Base-by-base conservation (phyloP, 2,888 invertebrate genomes). In the Scaptomyza reducta region DNA sequence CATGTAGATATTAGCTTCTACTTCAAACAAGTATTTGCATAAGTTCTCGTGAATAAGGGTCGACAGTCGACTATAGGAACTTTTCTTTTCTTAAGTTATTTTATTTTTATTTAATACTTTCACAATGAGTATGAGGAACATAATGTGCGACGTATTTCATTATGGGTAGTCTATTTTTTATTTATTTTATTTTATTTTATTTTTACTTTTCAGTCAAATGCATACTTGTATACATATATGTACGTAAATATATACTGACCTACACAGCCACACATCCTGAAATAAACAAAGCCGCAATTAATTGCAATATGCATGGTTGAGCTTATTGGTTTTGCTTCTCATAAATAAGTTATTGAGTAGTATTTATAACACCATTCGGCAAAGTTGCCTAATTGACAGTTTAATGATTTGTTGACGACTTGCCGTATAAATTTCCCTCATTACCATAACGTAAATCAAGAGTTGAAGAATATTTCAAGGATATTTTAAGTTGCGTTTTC, bases 331-430 rank as follows among this genome's bases (percentile, higher is more conserved):
- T 62, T 51, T 54, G 51, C 10, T 53, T 53, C 60, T 61, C 63
- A 66, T 79, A 72, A 77, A 82, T 79, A 77, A 76, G 65, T 72
- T 60, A 79, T 67, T 65, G 64, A 53, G 59, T 56, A 47, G 58
- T 54, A 66, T 74, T 82, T 74, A 74, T 82, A 71, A 63, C 69
- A 71, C 64, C 74, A 67, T 66, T 56, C 53, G 74, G 62, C 64
- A 63, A 66, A 60, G 63, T 66, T 49, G 56, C 54, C 54, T 67
- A 82, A 77, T 70, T 82, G 79, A 68, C 79, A 71, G 69, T 59
- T 72, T 77, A 79, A 74, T 74, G 83, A 77, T 79, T 74, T 82
- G 74, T 72, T 82, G 67, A 72, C 77, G 69, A 71, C 65, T 71
- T 69, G 74, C 47, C 58, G 51, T 60, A 69, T 71, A 82, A 79